Percentiles rank a stretch among this genome's conserved stretches.
Evolutionary conservation across 2,888 invertebrate species (phyloP).

Genomic region (Harpagoxenus sublaevis): DNA sequence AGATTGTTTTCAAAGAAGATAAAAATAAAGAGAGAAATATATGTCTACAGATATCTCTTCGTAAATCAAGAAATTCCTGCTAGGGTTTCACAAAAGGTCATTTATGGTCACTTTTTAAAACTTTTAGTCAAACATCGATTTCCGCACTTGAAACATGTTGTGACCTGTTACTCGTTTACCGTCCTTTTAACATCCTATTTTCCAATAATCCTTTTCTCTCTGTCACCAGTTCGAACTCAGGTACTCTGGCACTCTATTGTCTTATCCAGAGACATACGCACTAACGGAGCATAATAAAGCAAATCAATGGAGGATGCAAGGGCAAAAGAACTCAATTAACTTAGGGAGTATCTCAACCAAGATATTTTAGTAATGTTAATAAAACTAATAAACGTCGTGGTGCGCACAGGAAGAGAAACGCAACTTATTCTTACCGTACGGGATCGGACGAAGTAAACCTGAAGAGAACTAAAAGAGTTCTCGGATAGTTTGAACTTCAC

Average conservation of each 20-base stretch:
- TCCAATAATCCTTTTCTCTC: constrained; percentile 15
- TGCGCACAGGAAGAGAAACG: not conserved
- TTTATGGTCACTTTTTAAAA: not conserved
- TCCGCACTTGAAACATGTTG: not conserved
- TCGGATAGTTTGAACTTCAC: not conserved
- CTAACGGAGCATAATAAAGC: constrained; percentile 50
- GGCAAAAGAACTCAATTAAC: not conserved
- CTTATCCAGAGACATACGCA: constrained; percentile 53
- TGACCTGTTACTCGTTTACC: constrained; percentile 31
- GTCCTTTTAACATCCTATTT: not conserved
- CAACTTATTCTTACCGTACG: not conserved
- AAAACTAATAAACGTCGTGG: constrained; percentile 42
- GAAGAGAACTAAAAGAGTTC: not conserved
- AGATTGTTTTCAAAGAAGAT: not conserved
- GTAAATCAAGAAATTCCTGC: not conserved
- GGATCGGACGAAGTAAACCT: not conserved
- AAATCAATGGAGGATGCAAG: constrained; percentile 10
- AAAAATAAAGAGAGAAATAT: not conserved
- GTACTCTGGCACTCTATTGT: not conserved
- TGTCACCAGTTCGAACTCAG: not conserved
- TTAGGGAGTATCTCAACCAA: constrained; percentile 10
- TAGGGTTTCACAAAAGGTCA: not conserved
- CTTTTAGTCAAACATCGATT: not conserved
- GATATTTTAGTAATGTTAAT: constrained; percentile 60
- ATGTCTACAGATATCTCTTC: not conserved